Percentiles rank a stretch among this genome's conserved stretches.
Evolutionary conservation across 2,113 vertebrate species (phyloP).

Genomic region (Eretmochelys imbricata): DNA sequence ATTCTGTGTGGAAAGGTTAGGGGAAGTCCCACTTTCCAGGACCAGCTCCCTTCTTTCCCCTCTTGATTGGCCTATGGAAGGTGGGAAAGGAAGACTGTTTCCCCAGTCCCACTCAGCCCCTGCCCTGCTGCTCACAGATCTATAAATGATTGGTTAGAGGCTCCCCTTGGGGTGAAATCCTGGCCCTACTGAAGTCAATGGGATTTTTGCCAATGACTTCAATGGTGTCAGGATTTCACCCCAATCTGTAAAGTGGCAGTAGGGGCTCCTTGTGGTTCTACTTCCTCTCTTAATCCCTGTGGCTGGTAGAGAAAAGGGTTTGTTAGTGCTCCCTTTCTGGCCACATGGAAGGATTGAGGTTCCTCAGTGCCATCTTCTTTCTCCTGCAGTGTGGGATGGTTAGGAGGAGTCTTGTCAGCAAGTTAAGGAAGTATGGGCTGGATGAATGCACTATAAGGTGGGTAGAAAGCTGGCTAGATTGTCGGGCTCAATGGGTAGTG

Average conservation of each 20-base stretch:
- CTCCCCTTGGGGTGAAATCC: neutral
- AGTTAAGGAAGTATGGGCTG: no score
- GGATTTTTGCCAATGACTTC: neutral
- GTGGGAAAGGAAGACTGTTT: neutral
- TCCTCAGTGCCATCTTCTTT: neutral
- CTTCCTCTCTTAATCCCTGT: neutral
- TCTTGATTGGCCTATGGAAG: neutral
- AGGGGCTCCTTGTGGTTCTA: neutral
- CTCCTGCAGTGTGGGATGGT: neutral
- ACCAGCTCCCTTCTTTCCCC: neutral
- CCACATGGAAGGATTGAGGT: fast-evolving
- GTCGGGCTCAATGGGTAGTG: no score
- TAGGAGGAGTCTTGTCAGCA: neutral
- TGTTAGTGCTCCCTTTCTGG: fast-evolving
- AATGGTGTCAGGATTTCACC: neutral
- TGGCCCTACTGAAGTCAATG: neutral
- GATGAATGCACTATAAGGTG: no score
- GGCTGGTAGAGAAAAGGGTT: neutral
- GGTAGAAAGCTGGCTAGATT: no score
- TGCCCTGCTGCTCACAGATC: neutral
- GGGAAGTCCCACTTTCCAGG: neutral
- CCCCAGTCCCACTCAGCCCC: neutral
- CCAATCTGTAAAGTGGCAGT: neutral
- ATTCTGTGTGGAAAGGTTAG: neutral
- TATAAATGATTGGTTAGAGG: fast-evolving